These are phyloP conservation scores for Ptychoptera albimana DNA, from an alignment of 2,888 invertebrate genomes.

Conservation along the genomic window DNA sequence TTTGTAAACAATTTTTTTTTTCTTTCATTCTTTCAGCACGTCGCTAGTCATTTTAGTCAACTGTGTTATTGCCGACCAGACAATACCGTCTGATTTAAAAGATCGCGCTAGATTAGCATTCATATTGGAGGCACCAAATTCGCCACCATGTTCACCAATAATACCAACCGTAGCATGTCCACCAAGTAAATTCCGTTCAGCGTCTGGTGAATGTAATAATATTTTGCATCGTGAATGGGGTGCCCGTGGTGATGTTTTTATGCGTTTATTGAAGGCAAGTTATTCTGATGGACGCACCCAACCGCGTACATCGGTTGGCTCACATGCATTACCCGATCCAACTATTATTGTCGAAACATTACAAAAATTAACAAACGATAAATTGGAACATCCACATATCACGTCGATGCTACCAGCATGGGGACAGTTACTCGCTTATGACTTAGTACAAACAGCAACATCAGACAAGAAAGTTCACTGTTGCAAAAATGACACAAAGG, in stretches of 20 bases:
- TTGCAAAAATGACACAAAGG: conserved; percentile 15
- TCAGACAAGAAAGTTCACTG: conserved; percentile 36
- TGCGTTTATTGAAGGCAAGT: conserved; percentile 51
- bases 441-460: conserved; percentile 48
- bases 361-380: conserved; percentile 36
- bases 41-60: not conserved
- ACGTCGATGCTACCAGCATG: conserved; percentile 65
- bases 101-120: conserved; percentile 8
- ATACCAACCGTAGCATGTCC: conserved; percentile 41
- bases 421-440: conserved; percentile 60
- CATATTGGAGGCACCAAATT: conserved; percentile 8
- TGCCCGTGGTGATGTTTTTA: conserved; percentile 57
- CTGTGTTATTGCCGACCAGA: not conserved
- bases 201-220: conserved; percentile 79
- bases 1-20: not conserved
- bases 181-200: conserved; percentile 66
- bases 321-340: conserved; percentile 45
- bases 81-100: conserved; percentile 9
- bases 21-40: not conserved
- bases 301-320: conserved; percentile 34
- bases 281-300: conserved; percentile 47
- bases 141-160: conserved; percentile 5
- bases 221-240: conserved; percentile 75
- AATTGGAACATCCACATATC: conserved; percentile 49
- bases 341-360: conserved; percentile 40